Conservation (phyloP, 2,797 vertebrate species). For the Choloepus didactylus region DNA sequence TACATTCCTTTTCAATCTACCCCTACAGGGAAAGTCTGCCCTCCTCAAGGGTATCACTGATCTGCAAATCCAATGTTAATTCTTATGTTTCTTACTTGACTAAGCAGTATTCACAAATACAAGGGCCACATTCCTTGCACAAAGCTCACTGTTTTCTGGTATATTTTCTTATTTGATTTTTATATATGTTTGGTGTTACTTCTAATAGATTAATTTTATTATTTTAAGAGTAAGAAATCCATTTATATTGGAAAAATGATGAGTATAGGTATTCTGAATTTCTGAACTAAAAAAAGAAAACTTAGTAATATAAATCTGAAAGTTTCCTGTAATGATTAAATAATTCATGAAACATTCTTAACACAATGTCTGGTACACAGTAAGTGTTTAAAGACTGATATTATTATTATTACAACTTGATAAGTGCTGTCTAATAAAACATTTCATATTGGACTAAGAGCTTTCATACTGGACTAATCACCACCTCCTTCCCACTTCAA, state of each 20-base stretch:
- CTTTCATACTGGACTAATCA: background rate
- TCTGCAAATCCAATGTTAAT: background rate
- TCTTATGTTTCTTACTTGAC: background rate
- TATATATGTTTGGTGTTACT: background rate
- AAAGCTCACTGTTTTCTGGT: background rate
- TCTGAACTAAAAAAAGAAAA: slow-evolving; percentile 67
- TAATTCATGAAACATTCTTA: slow-evolving; percentile 59
- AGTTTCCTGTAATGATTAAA: slow-evolving; percentile 47
- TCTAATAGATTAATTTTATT: background rate
- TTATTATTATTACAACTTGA: background rate
- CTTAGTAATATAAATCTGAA: slow-evolving; percentile 19
- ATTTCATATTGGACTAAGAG: background rate
- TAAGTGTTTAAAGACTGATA: slow-evolving; percentile 36
- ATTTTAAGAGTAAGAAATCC: slow-evolving; percentile 61
- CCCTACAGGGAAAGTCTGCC: background rate
- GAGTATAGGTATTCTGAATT: slow-evolving; percentile 72
- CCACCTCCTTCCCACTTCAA: background rate
- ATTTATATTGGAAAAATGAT: slow-evolving; percentile 72
- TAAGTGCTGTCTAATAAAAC: background rate
- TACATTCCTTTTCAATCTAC: background rate
- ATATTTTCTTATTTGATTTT: background rate
- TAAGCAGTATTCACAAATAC: background rate
- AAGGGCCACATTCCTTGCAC: background rate
- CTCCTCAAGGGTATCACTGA: background rate
- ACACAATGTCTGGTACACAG: slow-evolving; percentile 3